These are phyloP conservation scores for Automeris io DNA, from an alignment of 2,888 invertebrate genomes.

Conservation along the genomic window DNA sequence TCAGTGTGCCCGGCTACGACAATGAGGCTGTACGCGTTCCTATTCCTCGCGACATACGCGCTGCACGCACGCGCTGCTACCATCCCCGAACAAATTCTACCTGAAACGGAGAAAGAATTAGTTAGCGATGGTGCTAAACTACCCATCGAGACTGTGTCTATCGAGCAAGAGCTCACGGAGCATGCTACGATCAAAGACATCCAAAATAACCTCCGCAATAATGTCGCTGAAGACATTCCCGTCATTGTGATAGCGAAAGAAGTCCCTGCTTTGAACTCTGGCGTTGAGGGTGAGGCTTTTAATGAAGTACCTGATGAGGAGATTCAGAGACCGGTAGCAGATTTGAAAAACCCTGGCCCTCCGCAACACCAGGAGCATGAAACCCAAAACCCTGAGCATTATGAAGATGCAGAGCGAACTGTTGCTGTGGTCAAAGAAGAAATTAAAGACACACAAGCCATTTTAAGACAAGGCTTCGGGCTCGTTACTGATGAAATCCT, in stretches of 20 bases:
- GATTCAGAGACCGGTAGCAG: slow-evolving; percentile 42
- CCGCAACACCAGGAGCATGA: slow-evolving; percentile 66
- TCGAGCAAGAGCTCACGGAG: slow-evolving; percentile 38
- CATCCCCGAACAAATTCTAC: slow-evolving; percentile 26
- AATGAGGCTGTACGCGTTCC: slow-evolving; percentile 58
- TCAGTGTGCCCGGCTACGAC: slow-evolving; percentile 42
- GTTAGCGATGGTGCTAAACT: slow-evolving; percentile 24
- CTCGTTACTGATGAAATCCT: slow-evolving; percentile 42
- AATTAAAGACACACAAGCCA: slow-evolving; percentile 36
- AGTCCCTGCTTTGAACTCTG: slow-evolving; percentile 24
- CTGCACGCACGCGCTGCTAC: slow-evolving; percentile 48
- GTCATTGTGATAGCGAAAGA: slow-evolving; percentile 49
- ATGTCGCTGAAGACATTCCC: slow-evolving; percentile 37
- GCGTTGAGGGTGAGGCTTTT: slow-evolving; percentile 26
- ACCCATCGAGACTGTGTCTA: slow-evolving; percentile 29
- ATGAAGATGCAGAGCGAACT: slow-evolving; percentile 33
- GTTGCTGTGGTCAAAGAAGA: slow-evolving; percentile 38
- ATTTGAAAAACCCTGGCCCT: slow-evolving; percentile 52
- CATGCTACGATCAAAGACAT: slow-evolving; percentile 34
- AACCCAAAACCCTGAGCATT: slow-evolving; percentile 53
- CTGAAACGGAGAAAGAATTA: slow-evolving; percentile 28
- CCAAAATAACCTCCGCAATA: slow-evolving; percentile 40
- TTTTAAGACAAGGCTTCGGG: slow-evolving; percentile 37
- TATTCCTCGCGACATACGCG: slow-evolving; percentile 43
- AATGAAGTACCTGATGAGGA: slow-evolving; percentile 26